phyloP scores from a whole-genome alignment of 1,140 invertebrate genomes.

The Trichoplusia ni region DNA sequence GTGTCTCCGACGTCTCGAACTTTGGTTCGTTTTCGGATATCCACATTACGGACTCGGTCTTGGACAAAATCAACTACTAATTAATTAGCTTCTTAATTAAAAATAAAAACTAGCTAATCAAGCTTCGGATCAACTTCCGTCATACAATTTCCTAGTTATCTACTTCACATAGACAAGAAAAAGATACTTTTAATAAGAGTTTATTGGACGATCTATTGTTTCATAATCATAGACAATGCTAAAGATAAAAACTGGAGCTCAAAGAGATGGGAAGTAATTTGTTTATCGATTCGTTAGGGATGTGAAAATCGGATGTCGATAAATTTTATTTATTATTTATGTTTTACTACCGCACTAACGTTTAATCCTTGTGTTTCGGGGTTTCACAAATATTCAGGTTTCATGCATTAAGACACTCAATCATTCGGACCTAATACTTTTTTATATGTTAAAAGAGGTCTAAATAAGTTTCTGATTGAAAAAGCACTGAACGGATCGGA shows the following conservation, averaged over 20 bases:
- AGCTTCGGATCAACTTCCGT: no score
- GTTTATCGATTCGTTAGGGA: background rate
- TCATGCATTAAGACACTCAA: no score
- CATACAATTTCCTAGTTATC: background rate
- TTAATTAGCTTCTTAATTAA: background rate
- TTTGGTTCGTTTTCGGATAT: no score
- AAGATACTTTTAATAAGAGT: background rate
- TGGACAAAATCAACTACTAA: no score
- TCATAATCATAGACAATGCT: background rate
- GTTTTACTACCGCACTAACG: background rate
- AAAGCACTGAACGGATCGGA: no score
- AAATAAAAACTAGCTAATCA: background rate
- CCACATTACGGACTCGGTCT: no score
- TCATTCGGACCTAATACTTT: no score
- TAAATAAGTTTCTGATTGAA: no score
- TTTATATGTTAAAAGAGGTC: no score
- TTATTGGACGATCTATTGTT: background rate
- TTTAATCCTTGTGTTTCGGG: background rate
- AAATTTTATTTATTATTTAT: background rate
- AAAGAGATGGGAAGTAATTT: background rate
- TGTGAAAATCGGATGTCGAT: background rate
- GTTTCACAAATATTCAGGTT: no score
- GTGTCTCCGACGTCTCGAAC: no score
- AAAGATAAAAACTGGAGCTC: background rate
- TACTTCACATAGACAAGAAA: background rate